Evolutionary conservation across 2,113 vertebrate species (phyloP).

Genomic region (Seriola rivoliana): DNA sequence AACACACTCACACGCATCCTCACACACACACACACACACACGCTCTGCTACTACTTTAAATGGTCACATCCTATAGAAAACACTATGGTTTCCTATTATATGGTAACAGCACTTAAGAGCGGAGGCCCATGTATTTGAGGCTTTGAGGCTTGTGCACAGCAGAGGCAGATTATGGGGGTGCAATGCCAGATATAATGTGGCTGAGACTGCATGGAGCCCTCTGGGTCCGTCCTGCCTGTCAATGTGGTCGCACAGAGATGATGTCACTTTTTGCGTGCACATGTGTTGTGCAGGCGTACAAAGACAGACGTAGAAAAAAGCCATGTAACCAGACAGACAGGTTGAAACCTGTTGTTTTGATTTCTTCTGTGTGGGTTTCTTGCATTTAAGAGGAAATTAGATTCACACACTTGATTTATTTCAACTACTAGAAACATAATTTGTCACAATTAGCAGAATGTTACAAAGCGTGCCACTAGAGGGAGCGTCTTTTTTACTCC

Average conservation of each 20-base stretch:
- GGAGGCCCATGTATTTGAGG: constrained; percentile 75
- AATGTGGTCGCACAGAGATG: constrained; percentile 74
- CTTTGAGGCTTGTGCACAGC: constrained; percentile 72
- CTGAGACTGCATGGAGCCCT: constrained; percentile 80
- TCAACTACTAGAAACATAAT: background rate
- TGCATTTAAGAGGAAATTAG: background rate
- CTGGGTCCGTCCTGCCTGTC: constrained; percentile 60
- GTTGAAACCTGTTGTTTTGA: background rate
- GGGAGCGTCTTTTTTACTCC: constrained; percentile 48
- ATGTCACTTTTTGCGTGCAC: constrained; percentile 65
- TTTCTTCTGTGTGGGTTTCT: background rate
- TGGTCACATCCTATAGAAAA: constrained; percentile 68
- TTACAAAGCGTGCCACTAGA: constrained; percentile 63
- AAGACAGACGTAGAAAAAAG: background rate
- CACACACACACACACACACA: constrained; percentile 24
- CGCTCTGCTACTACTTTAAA: constrained; percentile 33
- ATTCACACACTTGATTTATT: background rate
- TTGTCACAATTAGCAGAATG: constrained; percentile 22
- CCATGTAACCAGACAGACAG: constrained; percentile 1
- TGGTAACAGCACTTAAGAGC: constrained; percentile 55
- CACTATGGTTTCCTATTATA: constrained; percentile 65
- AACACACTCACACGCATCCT: constrained; percentile 54
- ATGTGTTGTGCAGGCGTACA: constrained; percentile 41
- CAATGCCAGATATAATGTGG: constrained; percentile 79
- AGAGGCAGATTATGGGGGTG: constrained; percentile 81